Conservation (phyloP, 2,797 vertebrate species). For the Cirrhinus mrigala region DNA sequence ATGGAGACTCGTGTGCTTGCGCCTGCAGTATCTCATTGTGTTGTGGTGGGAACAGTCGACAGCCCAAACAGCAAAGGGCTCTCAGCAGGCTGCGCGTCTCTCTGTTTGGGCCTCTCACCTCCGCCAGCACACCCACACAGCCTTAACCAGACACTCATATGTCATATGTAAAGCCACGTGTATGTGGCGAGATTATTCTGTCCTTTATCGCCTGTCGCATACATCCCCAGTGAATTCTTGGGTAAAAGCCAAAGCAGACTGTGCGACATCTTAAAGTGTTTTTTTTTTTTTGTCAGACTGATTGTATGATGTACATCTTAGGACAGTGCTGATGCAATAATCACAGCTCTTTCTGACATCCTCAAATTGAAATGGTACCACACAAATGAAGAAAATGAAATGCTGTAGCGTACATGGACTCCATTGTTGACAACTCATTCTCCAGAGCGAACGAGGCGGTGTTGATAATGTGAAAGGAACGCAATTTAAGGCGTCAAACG, state of each 20-base stretch:
- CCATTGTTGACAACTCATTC: background rate
- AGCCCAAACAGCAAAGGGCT: conserved; percentile 36
- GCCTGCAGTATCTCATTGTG: conserved; percentile 32
- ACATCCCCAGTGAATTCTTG: background rate
- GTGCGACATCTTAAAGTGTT: background rate
- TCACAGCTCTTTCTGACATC: background rate
- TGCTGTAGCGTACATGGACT: background rate
- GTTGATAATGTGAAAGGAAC: background rate
- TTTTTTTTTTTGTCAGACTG: background rate
- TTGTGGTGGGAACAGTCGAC: conserved; percentile 15
- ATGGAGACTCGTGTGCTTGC: conserved; percentile 38
- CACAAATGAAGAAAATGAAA: background rate
- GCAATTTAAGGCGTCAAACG: background rate
- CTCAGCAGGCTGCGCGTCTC: conserved; percentile 6
- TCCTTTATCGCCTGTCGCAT: background rate
- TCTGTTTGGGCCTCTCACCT: conserved; percentile 22
- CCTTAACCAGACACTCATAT: background rate
- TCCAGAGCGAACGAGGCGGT: background rate
- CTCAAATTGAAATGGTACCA: background rate
- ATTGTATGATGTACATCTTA: background rate
- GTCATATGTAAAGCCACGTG: conserved; percentile 10
- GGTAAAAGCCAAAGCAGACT: background rate
- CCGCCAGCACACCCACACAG: conserved; percentile 20
- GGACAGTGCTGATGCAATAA: background rate
- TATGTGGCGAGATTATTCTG: background rate